Conservation (phyloP, 1,140 invertebrate species). For the Lepidostoma basale region DNA sequence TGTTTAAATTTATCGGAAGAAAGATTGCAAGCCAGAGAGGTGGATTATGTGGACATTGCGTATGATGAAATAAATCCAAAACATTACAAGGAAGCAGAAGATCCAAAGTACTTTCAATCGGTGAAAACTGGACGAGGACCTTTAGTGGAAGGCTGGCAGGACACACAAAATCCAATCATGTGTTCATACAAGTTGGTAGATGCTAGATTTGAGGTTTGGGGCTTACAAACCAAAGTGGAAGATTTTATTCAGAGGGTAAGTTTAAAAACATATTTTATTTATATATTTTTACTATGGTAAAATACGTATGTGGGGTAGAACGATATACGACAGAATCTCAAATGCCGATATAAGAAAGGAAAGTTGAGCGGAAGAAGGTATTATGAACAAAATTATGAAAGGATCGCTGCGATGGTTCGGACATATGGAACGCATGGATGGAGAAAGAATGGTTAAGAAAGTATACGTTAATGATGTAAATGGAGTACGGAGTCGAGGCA, state of each 20-base stretch:
- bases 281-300: not conserved
- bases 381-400: too few species aligned
- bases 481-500: too few species aligned
- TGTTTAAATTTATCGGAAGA: slow-evolving; percentile 77
- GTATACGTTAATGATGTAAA: too few species aligned
- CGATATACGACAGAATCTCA: too few species aligned
- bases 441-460: too few species aligned
- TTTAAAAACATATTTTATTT: slow-evolving; percentile 46
- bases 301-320: too few species aligned
- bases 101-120: slow-evolving; percentile 83
- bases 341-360: too few species aligned
- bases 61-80: slow-evolving; percentile 84
- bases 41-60: slow-evolving; percentile 87
- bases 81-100: slow-evolving; percentile 90
- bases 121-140: slow-evolving; percentile 82
- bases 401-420: too few species aligned
- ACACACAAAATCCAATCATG: slow-evolving; percentile 81
- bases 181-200: slow-evolving; percentile 91
- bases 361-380: too few species aligned
- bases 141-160: slow-evolving; percentile 76
- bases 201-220: slow-evolving; percentile 91
- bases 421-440: too few species aligned
- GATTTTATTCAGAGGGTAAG: slow-evolving; percentile 85
- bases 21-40: slow-evolving; percentile 71
- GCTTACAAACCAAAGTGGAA: slow-evolving; percentile 87